These are phyloP conservation scores for Neodon shergylaensis DNA, from an alignment of 2,113 vertebrate species.

Conservation along the genomic window DNA sequence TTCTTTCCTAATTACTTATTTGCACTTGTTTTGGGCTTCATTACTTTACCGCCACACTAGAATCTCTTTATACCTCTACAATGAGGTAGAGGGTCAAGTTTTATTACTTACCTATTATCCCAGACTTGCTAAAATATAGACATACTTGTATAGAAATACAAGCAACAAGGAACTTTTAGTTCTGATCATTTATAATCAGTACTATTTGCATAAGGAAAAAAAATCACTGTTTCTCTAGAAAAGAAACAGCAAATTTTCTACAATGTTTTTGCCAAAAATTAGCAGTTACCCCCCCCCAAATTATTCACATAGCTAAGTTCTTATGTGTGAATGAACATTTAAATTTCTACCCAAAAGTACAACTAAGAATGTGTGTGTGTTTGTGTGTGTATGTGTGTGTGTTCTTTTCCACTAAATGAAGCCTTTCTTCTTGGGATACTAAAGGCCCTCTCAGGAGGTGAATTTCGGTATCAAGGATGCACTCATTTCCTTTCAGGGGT, in stretches of 20 bases:
- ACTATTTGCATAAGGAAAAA: conserved; percentile 26
- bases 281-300: not conserved
- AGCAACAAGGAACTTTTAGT: not conserved
- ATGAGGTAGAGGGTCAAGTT: not conserved
- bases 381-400: too few species aligned
- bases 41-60: not conserved
- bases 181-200: not conserved
- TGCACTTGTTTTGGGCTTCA: conserved; percentile 13
- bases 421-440: not conserved
- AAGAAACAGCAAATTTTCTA: conserved; percentile 33
- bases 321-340: not conserved
- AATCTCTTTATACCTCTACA: not conserved
- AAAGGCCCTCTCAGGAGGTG: not conserved
- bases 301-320: conserved; percentile 13
- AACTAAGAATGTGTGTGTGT: not conserved
- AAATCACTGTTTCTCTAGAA: conserved; percentile 2
- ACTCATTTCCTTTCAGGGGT: conserved; percentile 12
- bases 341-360: conserved; percentile 30
- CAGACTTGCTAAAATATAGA: not conserved
- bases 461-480: conserved; percentile 33
- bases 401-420: conserved; percentile 30
- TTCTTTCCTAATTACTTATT: conserved; percentile 21
- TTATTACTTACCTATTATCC: not conserved
- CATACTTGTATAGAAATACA: not conserved
- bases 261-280: conserved; percentile 53